Conservation (phyloP, 2,797 vertebrate species). For the Caiman crocodilus region DNA sequence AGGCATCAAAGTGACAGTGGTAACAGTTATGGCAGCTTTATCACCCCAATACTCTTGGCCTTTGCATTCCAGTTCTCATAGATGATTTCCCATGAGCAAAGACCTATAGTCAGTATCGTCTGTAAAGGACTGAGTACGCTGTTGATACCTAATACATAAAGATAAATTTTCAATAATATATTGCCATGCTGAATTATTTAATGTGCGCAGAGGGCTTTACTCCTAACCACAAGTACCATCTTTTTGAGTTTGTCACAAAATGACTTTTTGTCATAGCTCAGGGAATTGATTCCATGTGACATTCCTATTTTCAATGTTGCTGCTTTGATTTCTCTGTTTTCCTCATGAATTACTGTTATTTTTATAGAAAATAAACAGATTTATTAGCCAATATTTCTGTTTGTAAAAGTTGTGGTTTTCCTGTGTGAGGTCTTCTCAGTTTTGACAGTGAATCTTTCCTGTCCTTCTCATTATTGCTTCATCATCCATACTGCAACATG, state of each 20-base stretch:
- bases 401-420: not conserved
- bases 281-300: not conserved
- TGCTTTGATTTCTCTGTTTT: not conserved
- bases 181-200: not conserved
- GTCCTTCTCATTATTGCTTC: not conserved
- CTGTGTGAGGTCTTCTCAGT: not conserved
- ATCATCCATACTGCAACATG: not conserved
- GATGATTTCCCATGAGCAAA: not conserved
- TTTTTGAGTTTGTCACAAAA: not conserved
- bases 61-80: not conserved
- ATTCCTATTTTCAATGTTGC: not conserved
- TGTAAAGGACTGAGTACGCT: fast-evolving
- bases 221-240: not conserved
- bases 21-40: not conserved
- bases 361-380: not conserved
- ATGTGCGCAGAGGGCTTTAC: not conserved
- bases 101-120: not conserved
- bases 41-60: not conserved
- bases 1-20: not conserved
- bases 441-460: not conserved
- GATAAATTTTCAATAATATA: fast-evolving
- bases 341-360: not conserved
- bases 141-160: not conserved
- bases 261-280: not conserved
- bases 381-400: not conserved